Conservation (phyloP, 1,140 invertebrate genomes). For the Dryas iulia region DNA sequence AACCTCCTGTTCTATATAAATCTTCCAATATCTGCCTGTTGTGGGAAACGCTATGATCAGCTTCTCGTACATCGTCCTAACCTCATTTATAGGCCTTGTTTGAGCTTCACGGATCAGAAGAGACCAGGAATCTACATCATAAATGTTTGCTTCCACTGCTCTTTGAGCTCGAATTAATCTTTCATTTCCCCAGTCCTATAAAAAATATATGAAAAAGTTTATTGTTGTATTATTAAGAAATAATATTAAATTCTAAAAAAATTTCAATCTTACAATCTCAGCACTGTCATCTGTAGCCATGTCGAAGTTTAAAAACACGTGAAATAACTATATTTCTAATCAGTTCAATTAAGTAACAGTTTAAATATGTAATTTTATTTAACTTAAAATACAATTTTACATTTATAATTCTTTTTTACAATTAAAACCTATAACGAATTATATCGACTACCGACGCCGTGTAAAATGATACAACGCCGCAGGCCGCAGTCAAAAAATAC, state of each 20-base stretch:
- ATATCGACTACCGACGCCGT: too few species aligned
- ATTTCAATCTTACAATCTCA: conserved; percentile 50
- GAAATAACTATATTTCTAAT: too few species aligned
- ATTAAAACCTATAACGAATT: too few species aligned
- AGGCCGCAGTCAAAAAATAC: too few species aligned
- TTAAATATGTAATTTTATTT: too few species aligned
- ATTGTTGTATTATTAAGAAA: too few species aligned
- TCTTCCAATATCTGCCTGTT: conserved; percentile 98
- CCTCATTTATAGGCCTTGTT: conserved; percentile 94
- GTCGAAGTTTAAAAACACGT: conserved; percentile 3
- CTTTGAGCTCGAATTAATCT: conserved; percentile 89
- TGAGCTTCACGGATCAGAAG: conserved; percentile 95
- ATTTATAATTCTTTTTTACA: too few species aligned
- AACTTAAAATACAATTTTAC: too few species aligned
- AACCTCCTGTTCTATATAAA: conserved; percentile 99
- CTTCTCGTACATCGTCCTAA: conserved; percentile 95
- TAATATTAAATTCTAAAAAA: too few species aligned
- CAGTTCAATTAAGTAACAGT: too few species aligned
- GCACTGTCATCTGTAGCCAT: conserved; percentile 43
- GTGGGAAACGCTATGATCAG: conserved; percentile 96
- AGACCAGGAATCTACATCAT: conserved; percentile 98
- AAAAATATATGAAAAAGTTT: not conserved
- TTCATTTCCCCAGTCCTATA: conserved; percentile 92
- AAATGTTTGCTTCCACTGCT: conserved; percentile 91
- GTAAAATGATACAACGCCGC: too few species aligned